These are phyloP conservation scores for Acanthacorydalis orientalis DNA, from an alignment of 2,888 invertebrate genomes.

Conservation along the genomic window DNA sequence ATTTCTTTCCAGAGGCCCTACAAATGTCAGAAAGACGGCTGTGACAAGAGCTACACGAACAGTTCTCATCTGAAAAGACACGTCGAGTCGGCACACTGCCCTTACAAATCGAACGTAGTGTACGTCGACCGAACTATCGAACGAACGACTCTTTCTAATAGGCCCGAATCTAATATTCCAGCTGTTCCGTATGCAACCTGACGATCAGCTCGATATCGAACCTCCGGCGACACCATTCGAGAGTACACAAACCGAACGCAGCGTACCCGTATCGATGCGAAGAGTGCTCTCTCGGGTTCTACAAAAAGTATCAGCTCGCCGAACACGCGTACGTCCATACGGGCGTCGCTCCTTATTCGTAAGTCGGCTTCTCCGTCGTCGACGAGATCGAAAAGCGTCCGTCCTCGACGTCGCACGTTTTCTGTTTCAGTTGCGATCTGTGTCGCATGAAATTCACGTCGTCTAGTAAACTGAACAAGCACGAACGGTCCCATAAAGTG, in stretches of 20 bases:
- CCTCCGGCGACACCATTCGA: slow-evolving; percentile 6
- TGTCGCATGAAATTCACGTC: neutral
- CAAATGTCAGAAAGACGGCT: no score
- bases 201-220: neutral
- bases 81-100: no score
- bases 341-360: neutral
- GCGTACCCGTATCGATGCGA: neutral
- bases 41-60: no score
- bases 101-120: no score
- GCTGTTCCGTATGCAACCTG: neutral
- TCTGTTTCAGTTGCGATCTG: no score
- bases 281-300: neutral
- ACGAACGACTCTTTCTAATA: no score
- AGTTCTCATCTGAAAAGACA: no score
- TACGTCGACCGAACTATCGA: no score
- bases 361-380: neutral
- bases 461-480: neutral
- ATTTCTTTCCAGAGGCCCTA: no score
- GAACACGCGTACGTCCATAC: neutral
- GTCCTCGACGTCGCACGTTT: no score
- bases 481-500: neutral
- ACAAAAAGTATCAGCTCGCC: neutral
- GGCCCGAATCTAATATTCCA: neutral
- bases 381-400: no score
- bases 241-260: neutral